Evolutionary conservation across 1,140 invertebrate genomes (phyloP).

Genomic region (Venturia canescens): DNA sequence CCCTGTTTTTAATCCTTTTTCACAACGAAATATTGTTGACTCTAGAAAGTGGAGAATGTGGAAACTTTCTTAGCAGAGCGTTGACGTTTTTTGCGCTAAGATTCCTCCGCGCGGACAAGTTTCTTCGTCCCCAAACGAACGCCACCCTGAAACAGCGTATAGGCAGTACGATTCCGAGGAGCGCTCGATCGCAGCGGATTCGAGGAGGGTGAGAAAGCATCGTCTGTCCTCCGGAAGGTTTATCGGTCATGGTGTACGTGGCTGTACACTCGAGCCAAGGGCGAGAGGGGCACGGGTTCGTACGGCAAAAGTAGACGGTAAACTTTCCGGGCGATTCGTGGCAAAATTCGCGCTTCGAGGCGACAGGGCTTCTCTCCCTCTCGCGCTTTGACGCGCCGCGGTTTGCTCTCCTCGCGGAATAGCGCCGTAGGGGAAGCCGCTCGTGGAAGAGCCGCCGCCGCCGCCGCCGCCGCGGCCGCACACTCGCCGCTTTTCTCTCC

Average conservation of each 20-base stretch:
- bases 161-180: not conserved
- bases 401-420: conserved; percentile 48
- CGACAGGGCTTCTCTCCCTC: conserved; percentile 52
- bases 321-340: conserved; percentile 69
- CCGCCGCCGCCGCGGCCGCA: too few species aligned
- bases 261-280: not conserved
- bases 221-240: not conserved
- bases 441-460: conserved; percentile 48
- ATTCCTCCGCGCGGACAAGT: too few species aligned
- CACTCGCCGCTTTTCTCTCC: not conserved
- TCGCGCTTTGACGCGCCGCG: conserved; percentile 62
- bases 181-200: not conserved
- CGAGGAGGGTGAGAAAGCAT: not conserved
- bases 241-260: not conserved
- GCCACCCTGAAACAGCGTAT: not conserved
- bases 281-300: not conserved
- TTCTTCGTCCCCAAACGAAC: too few species aligned
- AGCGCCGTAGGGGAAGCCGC: conserved; percentile 45
- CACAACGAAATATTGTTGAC: too few species aligned
- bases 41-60: too few species aligned
- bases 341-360: conserved; percentile 71
- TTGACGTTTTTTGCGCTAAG: too few species aligned
- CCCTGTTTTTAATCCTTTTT: too few species aligned
- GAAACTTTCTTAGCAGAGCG: too few species aligned
- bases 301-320: conserved; percentile 55